These are phyloP conservation scores for Anas acuta DNA, from an alignment of 2,797 vertebrate genomes.

Conservation along the genomic window DNA sequence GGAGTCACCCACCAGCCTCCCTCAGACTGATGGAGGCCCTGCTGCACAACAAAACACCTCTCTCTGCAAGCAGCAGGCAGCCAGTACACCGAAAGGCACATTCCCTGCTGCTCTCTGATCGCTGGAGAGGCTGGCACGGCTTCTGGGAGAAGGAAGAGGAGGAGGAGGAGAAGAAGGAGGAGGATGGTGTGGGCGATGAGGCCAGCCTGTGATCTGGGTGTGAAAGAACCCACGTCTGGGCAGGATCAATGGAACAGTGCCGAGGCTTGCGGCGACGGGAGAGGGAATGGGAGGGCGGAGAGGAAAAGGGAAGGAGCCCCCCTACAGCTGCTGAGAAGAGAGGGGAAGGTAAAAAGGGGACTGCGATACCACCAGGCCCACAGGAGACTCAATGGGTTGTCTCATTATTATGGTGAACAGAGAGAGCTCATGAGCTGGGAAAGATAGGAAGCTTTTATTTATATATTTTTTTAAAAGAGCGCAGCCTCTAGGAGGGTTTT, in stretches of 20 bases:
- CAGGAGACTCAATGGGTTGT: conserved; percentile 73
- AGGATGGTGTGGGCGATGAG: conserved; percentile 44
- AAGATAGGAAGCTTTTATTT: conserved; percentile 77
- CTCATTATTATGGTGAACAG: conserved; percentile 72
- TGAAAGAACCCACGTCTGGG: conserved; percentile 53
- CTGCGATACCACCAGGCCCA: conserved; percentile 62
- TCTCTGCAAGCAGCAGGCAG: background rate
- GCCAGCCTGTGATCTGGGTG: conserved; percentile 51
- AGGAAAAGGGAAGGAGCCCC: conserved; percentile 62
- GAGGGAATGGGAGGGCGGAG: conserved; percentile 59
- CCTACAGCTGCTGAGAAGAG: conserved; percentile 69
- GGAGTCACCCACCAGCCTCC: background rate
- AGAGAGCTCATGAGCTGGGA: conserved; percentile 70
- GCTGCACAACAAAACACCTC: background rate
- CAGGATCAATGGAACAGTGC: conserved; percentile 59
- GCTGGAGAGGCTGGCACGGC: background rate
- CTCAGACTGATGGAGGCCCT: background rate
- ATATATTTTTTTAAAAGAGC: conserved; percentile 45
- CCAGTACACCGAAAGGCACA: background rate
- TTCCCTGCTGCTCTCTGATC: background rate
- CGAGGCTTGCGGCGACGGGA: background rate
- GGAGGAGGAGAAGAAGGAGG: background rate
- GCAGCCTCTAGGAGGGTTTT: conserved; percentile 71
- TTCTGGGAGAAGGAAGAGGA: background rate
- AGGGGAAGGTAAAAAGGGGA: conserved; percentile 63